Base-by-base conservation (phyloP, 2,797 vertebrate genomes). In the Microcaecilia unicolor region DNA sequence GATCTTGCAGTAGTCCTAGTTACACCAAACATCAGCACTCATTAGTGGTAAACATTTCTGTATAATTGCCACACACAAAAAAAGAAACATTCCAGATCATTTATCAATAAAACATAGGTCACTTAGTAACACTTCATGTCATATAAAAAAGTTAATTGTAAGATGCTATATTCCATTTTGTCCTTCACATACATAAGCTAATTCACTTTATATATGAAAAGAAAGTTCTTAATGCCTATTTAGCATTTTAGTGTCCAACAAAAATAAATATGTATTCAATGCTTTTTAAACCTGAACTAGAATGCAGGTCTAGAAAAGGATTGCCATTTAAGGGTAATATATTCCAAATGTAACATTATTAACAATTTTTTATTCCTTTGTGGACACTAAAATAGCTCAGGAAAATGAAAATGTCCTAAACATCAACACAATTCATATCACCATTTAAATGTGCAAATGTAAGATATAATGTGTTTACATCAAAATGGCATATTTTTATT, bases 391-490 rank as follows among this genome's bases (percentile, higher is more conserved):
- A 87, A 89, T 83, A 81, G 83, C 91, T 93, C 90, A 77, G 78
- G 76, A 85, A 71, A 78, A 80, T 84, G 71, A 87, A 91, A 92
- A 84, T 85, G 82, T 94, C 88, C 86, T 89, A 90, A 83, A 85
- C 83, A 82, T 86, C 70, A 78, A 88, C 88, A 84, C 78, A 86
- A 90, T 85, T 86, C 88, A 91, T 85, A 80, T 78, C 74, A 76
- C 85, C 93, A 94, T 97, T 91, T 88, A 90, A 76, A 88, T 94
- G 96, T 98, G 88, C 87, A 92, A 83, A 88, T 98, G 91, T 98
- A 92, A 92, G 52, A 92, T 92, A 94, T 92, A 91, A 89, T 90
- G 94, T 99, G 96, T 99, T 97, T 92, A 97, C 94, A 99, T 96
- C 76, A 84, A 90, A n/a, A 92, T 89, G 49, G 90, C 91, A 94